Conservation (phyloP, 64 coral and sea anemone genomes). For the Orbicella faveolata region DNA sequence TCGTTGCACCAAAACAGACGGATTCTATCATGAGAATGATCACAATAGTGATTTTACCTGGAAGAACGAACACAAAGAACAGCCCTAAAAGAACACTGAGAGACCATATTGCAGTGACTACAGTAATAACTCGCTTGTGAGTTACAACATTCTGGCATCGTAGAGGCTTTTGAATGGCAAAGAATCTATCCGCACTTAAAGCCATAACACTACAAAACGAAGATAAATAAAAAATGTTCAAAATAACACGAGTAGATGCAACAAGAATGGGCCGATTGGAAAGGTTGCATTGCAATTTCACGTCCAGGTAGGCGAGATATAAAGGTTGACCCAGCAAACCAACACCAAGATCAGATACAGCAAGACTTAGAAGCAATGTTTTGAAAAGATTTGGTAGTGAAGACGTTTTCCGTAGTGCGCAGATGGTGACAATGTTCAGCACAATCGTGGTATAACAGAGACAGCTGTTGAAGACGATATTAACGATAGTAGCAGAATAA, state of each 20-base stretch:
- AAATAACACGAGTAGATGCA: too few species aligned
- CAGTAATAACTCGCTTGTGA: background rate
- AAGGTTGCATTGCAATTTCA: too few species aligned
- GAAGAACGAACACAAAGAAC: background rate
- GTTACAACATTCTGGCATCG: background rate
- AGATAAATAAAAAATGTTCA: background rate
- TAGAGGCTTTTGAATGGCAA: constrained; percentile 1
- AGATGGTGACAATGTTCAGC: background rate
- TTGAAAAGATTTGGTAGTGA: background rate
- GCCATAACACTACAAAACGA: background rate
- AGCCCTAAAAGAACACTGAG: background rate
- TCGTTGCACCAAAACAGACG: background rate
- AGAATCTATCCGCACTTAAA: constrained; percentile 1
- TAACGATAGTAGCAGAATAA: background rate
- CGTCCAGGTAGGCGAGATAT: background rate
- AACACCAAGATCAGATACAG: constrained; percentile 9
- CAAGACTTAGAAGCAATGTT: constrained; percentile 14
- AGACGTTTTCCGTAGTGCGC: constrained; percentile 4
- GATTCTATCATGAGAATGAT: background rate
- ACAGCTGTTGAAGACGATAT: background rate
- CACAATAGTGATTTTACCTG: background rate
- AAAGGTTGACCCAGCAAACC: background rate
- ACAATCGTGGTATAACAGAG: constrained; percentile 6
- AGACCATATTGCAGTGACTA: background rate
- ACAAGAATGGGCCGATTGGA: background rate